Percentiles rank a stretch among this genome's conserved stretches.
Evolutionary conservation across 2,797 vertebrate genomes (phyloP).

Genomic region (Acestrorhynchus altus): DNA sequence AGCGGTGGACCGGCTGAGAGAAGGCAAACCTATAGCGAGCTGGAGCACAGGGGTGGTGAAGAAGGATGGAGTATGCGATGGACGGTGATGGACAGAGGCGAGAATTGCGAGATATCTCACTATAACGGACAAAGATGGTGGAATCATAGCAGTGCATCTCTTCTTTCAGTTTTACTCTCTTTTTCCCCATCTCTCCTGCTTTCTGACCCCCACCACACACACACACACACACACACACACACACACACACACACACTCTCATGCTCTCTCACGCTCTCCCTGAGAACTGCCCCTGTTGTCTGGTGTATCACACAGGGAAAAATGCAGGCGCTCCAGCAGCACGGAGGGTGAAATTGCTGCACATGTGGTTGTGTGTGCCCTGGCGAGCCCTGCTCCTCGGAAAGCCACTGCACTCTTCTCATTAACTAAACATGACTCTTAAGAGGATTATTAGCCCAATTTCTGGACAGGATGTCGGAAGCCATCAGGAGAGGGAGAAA

Average conservation of each 20-base stretch:
- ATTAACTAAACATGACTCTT: constrained; percentile 97
- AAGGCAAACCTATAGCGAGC: not conserved
- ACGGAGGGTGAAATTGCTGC: constrained; percentile 73
- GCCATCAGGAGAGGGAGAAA: constrained; percentile 83
- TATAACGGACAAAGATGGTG: constrained; percentile 73
- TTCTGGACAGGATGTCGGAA: constrained; percentile 96
- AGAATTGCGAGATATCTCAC: constrained; percentile 10
- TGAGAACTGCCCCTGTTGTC: constrained; percentile 41
- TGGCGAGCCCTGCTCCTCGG: constrained; percentile 67
- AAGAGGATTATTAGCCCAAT: constrained; percentile 93
- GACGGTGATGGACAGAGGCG: not conserved
- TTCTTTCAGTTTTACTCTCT: constrained; percentile 20
- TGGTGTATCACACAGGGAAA: constrained; percentile 25
- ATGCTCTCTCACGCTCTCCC: constrained; percentile 22
- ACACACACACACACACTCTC: not conserved
- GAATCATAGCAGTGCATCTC: constrained; percentile 54
- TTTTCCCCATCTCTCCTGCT: constrained; percentile 2
- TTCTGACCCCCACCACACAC: not conserved
- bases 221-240: not conserved
- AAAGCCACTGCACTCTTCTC: constrained; percentile 81
- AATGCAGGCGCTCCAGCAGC: constrained; percentile 51
- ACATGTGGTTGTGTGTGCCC: constrained; percentile 77
- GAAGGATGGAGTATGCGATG: not conserved
- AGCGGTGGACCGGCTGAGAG: constrained; percentile 9
- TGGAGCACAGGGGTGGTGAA: not conserved